Evolutionary conservation across 2,888 invertebrate genomes (phyloP).

Genomic region (Sialis lutaria): DNA sequence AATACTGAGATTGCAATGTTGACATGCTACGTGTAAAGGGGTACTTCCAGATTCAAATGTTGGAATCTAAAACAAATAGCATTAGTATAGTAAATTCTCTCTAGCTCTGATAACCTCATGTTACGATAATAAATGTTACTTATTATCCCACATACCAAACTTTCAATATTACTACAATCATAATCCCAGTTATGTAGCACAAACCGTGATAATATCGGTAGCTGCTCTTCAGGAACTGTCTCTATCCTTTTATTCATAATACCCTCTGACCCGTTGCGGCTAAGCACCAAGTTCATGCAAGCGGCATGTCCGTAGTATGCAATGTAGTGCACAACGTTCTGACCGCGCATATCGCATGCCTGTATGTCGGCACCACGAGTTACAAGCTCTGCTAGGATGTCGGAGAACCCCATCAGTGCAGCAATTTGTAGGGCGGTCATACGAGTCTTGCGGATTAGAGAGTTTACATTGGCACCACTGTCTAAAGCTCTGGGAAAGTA

Average conservation of each 20-base stretch:
- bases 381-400: constrained; percentile 25
- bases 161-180: neutral
- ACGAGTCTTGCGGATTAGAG: constrained; percentile 28
- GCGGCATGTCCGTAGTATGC: constrained; percentile 28
- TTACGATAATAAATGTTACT: neutral
- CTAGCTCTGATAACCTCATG: neutral
- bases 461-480: constrained; percentile 30
- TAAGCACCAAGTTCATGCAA: constrained; percentile 26
- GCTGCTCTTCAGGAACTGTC: too few species aligned
- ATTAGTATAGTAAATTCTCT: neutral
- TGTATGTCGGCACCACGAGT: constrained; percentile 27
- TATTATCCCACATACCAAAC: constrained; percentile 1
- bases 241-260: too few species aligned
- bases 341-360: constrained; percentile 26
- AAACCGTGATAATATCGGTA: neutral
- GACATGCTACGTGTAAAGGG: constrained; percentile 38
- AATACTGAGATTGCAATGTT: constrained; percentile 27
- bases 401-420: constrained; percentile 24
- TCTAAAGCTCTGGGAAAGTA: constrained; percentile 23
- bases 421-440: constrained; percentile 32
- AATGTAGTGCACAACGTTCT: constrained; percentile 31
- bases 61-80: constrained; percentile 21
- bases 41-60: constrained; percentile 35
- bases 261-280: neutral
- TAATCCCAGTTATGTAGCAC: constrained; percentile 2